Evolutionary conservation across 2,113 vertebrate species (phyloP), one percentile per base, ranked within the genome.

Genomic region (Gnathonemus longibarbis): DNA sequence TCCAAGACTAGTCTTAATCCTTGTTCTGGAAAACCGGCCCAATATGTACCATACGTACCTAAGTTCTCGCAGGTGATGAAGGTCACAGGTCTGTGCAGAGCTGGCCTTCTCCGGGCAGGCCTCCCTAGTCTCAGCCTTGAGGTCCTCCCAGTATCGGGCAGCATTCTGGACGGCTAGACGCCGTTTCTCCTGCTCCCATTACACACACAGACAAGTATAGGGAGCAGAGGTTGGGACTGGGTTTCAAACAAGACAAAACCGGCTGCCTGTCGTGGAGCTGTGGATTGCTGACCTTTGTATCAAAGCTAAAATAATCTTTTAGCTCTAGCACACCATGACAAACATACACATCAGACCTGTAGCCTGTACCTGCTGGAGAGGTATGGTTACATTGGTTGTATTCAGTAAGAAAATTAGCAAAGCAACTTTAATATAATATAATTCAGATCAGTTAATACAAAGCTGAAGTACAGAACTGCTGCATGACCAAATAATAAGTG

Each of bases 111-210:
- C 94, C 91, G 95, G 96, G 17, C 94, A 93, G 0, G 95, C 93
- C n/a, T 97, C 97, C 92, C 95, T 95, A 56, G 94, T 88, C 15
- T 95, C 93, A 91, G 96, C 93, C 91, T 93, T 94, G 92, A 95
- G 48, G 45, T 91, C 96, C 93, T 98, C 97, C 98, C 98, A 99
- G 49, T 97, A 97, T n/a, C 94, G 97, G 3, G 98, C 98, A 53
- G 98, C 97, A 88, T 98, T 98, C 91, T 94, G 96, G 90, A 99
- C 98, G 0, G 97, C 98, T 86, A 98, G 94, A 6, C 97, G 96
- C 77, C 97, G 97, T 95, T 99, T 99, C 90, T 99, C 98, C 98
- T 99, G 92, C 50, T 94, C 94, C 42, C 50, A 91, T 5, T 6
- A 91, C 0, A 84, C 0, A 84, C 15, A 91, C 1, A 84, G n/a